These are phyloP conservation scores for Drosophila lacicola DNA, from an alignment of 2,888 invertebrate genomes.

Conservation along the genomic window DNA sequence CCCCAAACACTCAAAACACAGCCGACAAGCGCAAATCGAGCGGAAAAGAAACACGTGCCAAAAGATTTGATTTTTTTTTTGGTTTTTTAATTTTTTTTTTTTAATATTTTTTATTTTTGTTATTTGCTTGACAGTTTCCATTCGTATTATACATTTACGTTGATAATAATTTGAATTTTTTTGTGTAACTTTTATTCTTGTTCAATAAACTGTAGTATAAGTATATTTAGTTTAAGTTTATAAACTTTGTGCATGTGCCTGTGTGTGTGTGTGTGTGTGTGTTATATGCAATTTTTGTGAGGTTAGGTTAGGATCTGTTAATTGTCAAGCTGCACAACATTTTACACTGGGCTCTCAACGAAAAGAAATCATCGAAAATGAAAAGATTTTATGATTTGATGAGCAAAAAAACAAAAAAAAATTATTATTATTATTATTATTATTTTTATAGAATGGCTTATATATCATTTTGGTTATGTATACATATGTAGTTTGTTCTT, in stretches of 20 bases:
- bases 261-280: conserved; percentile 23
- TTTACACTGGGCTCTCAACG: conserved; percentile 67
- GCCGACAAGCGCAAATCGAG: neutral
- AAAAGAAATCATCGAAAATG: conserved; percentile 26
- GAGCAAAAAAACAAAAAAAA: conserved; percentile 19
- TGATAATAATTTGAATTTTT: conserved; percentile 51
- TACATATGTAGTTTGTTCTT: conserved; percentile 39
- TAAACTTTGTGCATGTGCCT: conserved; percentile 46
- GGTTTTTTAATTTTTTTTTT: conserved; percentile 37
- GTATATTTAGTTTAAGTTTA: conserved; percentile 53
- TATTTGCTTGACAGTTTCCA: conserved; percentile 69
- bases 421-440: neutral
- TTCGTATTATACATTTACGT: conserved; percentile 61
- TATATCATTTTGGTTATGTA: conserved; percentile 29
- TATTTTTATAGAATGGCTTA: conserved; percentile 55
- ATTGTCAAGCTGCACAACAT: conserved; percentile 47
- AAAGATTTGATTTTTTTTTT: conserved; percentile 14
- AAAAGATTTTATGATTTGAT: conserved; percentile 22
- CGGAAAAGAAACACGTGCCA: conserved; percentile 52
- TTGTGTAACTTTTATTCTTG: conserved; percentile 25
- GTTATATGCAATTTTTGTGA: conserved; percentile 19
- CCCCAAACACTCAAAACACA: no score
- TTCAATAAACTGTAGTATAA: conserved; percentile 60
- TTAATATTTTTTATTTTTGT: conserved; percentile 49
- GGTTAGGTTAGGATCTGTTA: conserved; percentile 36